Percentiles rank a stretch among this genome's conserved stretches.
These are phyloP conservation scores for Phalacrocorax carbo DNA, from an alignment of 2,113 vertebrate species.

Conservation along the genomic window DNA sequence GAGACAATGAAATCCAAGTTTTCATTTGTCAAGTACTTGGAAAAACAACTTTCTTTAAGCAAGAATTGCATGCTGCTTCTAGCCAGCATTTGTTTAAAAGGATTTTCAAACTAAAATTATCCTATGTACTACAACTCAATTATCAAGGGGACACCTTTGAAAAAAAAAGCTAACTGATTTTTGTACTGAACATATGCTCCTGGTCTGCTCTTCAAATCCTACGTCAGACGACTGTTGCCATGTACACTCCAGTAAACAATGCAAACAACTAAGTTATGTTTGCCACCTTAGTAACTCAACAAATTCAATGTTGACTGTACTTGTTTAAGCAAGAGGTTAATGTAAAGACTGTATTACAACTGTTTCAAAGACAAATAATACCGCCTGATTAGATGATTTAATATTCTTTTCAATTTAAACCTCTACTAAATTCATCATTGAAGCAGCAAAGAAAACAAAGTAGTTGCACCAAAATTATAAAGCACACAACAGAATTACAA, in stretches of 20 bases:
- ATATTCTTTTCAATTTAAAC: background rate
- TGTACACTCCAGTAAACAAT: slow-evolving; percentile 29
- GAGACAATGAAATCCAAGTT: background rate
- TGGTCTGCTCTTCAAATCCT: slow-evolving; percentile 37
- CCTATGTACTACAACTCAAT: background rate
- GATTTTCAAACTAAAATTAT: background rate
- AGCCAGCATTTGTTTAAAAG: background rate
- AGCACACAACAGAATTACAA: background rate
- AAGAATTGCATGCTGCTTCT: background rate
- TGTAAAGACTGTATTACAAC: background rate
- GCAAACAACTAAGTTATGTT: background rate
- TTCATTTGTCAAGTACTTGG: background rate
- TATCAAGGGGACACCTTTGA: background rate
- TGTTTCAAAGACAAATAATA: background rate
- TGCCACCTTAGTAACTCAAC: background rate
- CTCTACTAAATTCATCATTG: background rate
- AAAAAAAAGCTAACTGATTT: background rate
- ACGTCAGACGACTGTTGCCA: slow-evolving; percentile 57
- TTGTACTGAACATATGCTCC: background rate
- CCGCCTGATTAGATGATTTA: background rate
- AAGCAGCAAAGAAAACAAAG: background rate
- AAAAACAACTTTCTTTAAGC: background rate
- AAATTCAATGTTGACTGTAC: background rate
- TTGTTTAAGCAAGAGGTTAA: background rate
- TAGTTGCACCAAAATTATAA: background rate